Percentiles rank a stretch among this genome's conserved stretches.
Evolutionary conservation across 2,888 invertebrate species (phyloP).

Genomic region (Drosophila histrio): DNA sequence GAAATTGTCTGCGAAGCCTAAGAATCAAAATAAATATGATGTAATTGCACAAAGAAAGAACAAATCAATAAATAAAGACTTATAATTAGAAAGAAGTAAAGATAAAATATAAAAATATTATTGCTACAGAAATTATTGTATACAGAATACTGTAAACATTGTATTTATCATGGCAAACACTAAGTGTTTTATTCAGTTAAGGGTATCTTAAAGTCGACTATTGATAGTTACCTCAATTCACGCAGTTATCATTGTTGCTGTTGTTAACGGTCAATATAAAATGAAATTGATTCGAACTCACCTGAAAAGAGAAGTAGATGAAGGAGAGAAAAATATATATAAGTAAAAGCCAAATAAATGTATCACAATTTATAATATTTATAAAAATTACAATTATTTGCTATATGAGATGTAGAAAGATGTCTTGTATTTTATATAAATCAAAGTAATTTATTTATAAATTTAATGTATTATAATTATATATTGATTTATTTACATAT

Average conservation of each 20-base stretch:
- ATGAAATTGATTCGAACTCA: slow-evolving; percentile 32
- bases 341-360: slow-evolving; percentile 10
- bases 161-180: background rate
- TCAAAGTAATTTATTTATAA: too few relatives aligned
- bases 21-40: background rate
- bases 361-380: too few relatives aligned
- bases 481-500: too few relatives aligned
- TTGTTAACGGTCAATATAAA: slow-evolving; percentile 12
- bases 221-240: background rate
- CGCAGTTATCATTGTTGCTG: background rate
- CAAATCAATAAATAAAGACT: background rate
- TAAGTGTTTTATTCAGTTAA: background rate
- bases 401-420: too few relatives aligned
- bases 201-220: slow-evolving; percentile 12
- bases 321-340: background rate
- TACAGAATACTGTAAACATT: background rate
- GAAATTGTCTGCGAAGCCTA: background rate
- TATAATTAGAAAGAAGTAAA: background rate
- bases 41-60: background rate
- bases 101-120: background rate
- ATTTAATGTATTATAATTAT: too few relatives aligned
- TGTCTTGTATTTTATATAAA: too few relatives aligned
- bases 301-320: slow-evolving; percentile 32
- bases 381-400: too few relatives aligned
- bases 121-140: background rate